Base-by-base conservation (phyloP, 2,888 invertebrate species). In the Acrobeloides nanus region DNA sequence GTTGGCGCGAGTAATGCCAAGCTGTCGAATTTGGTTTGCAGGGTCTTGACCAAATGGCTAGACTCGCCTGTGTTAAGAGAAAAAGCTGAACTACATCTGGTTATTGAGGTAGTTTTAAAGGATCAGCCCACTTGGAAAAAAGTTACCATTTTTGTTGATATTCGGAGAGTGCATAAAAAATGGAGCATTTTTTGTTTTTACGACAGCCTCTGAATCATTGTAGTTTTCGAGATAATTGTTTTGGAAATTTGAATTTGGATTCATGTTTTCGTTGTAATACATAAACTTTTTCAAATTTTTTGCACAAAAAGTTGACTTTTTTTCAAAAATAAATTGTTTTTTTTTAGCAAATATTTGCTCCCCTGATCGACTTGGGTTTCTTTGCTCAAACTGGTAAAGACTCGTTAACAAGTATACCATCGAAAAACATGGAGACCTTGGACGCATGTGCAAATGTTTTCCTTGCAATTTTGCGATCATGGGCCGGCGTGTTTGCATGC, bases 301-400 rank as follows among this genome's bases (percentile, higher is more conserved):
- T n/a, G n/a, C n/a, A n/a, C n/a, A n/a, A 20, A 38, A 44, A 8
- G 4, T 17, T 33, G 6, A 12, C 10, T 21, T 7, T 38, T 21
- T 8, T 15, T n/a, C 32, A 6, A 43, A 23, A 44, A 25, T 38
- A 23, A 26, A n/a, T 26, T 29, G 23, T 33, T 51, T 46, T 46
- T 74, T 81, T 92, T 48, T 82, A 88, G 75, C 85, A 85, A 75
- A 81, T 95, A 39, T 84, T 88, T 48, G 88, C 90, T 15, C 90
- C 92, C 0, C 89, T 90, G 74, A 89, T 90, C 70, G 92, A 92
- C 35, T 57, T 64, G 27, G 66, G 64, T 12, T 59, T 69, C 48
- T 69, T 69, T 46, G 54, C 62, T 26, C 53, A 54, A 8, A 26
- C 23, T n/a, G 21, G 31, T 25, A 46, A 47, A 25, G 51, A 54